Evolutionary conservation across 2,797 vertebrate species (phyloP), one percentile per base, ranked within the genome.

Genomic region (Pseudomugil gertrudae): DNA sequence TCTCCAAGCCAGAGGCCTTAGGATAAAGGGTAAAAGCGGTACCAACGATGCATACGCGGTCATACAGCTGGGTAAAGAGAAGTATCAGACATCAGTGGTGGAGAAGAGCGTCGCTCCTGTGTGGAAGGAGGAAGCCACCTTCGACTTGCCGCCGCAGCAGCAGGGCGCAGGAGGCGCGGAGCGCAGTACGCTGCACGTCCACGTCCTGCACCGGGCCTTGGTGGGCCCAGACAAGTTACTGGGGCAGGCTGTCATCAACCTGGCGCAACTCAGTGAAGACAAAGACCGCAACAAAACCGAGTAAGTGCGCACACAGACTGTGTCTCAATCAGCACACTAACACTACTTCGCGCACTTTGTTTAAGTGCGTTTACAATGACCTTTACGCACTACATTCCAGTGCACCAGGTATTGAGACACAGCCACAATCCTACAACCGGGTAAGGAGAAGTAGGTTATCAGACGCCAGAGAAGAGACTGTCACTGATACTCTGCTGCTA

Each of bases 61-160:
- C 84, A 96, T 99, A 93, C 96, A 96, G 79, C 92, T 98, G 93
- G 95, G 95, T 78, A 95, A 96, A 71, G 96, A 97, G 51, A 96
- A 95, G 92, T 97, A 93, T 82, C 94, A 95, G 87, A 98, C 97
- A 1, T 93, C 95, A 29, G 96, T 97, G 90, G 91, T 88, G 43
- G 96, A 98, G 92, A 97, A 96, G 82, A 92, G 92, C 87, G 91
- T 93, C 65, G 88, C 93, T 0, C 96, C 97, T 3, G 80, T 94
- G 62, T 98, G 97, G 97, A 92, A 93, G 40, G 96, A 96, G 87
- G 96, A 96, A 76, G 96, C 96, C 93, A 90, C 94, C 4, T 98
- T 98, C 90, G 96, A 97, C 87, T 92, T 98, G 84, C 94, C 94
- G 29, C 91, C 91, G 33, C 87, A 87, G 60, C 87, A 87, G 43